These are phyloP conservation scores for Apotomis betuletana DNA, from an alignment of 2,888 invertebrate species.

Conservation along the genomic window DNA sequence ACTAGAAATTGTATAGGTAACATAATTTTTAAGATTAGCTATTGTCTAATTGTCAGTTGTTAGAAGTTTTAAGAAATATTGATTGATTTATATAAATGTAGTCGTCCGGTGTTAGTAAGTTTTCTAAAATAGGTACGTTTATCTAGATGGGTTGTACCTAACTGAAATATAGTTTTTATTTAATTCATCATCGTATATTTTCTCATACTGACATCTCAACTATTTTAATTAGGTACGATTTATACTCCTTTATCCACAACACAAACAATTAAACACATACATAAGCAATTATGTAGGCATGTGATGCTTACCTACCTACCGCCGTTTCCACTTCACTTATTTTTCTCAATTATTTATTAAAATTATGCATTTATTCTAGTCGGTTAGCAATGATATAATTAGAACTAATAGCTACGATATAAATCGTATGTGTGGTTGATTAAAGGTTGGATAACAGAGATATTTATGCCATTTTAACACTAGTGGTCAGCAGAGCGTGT, in stretches of 20 bases:
- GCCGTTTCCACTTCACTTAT: constrained; percentile 57
- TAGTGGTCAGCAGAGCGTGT: constrained; percentile 9
- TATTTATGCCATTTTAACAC: constrained; percentile 25
- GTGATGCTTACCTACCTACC: constrained; percentile 44
- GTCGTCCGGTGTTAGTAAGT: no score
- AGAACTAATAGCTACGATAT: constrained; percentile 1
- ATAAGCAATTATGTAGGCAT: constrained; percentile 57
- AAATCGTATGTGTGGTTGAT: constrained; percentile 18
- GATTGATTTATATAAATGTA: no score
- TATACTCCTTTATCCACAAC: constrained; percentile 60
- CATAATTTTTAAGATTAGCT: no score
- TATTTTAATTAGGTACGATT: constrained; percentile 68
- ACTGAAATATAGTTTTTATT: background rate
- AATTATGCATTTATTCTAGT: constrained; percentile 14
- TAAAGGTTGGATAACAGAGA: constrained; percentile 17
- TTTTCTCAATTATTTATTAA: constrained; percentile 53
- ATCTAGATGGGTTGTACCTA: background rate
- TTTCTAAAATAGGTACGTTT: no score
- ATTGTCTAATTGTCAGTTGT: no score
- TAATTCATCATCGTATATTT: background rate
- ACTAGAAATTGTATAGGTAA: no score
- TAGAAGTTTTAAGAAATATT: no score
- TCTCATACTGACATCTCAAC: constrained; percentile 47
- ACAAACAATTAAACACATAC: constrained; percentile 30
- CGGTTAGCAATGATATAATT: constrained; percentile 34